These are phyloP conservation scores for Syngnathus acus DNA, from an alignment of 2,797 vertebrate genomes.

Conservation along the genomic window DNA sequence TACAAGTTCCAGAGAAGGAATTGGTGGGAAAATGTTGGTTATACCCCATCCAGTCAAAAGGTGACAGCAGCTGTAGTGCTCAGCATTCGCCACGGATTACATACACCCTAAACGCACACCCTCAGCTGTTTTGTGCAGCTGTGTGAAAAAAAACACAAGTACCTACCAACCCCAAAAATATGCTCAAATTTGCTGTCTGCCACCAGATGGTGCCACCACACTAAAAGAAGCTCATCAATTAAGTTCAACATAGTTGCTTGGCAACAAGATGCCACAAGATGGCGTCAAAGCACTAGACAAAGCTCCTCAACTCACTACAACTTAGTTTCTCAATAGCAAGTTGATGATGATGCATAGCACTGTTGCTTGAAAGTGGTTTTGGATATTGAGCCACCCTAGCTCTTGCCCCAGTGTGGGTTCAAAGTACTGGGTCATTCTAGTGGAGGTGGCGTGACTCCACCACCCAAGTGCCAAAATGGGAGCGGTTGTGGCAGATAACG, in stretches of 20 bases:
- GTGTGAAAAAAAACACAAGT: neutral
- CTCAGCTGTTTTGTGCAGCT: neutral
- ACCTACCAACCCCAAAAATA: too few relatives aligned
- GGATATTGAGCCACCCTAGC: too few relatives aligned
- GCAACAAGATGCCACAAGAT: too few relatives aligned
- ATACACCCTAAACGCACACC: neutral
- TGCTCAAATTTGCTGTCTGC: too few relatives aligned
- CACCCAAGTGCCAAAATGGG: neutral
- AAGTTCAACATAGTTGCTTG: too few relatives aligned
- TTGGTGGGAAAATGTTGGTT: conserved; percentile 3
- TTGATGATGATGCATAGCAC: neutral
- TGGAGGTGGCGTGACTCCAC: neutral
- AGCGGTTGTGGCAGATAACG: neutral
- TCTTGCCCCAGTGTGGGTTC: neutral
- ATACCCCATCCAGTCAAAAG: conserved; percentile 11
- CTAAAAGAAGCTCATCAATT: too few relatives aligned
- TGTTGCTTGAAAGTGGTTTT: too few relatives aligned
- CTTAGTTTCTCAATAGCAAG: too few relatives aligned
- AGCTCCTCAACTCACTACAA: too few relatives aligned
- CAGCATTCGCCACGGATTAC: neutral
- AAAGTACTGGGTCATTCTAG: neutral
- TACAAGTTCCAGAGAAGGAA: neutral
- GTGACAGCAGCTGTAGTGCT: conserved; percentile 9
- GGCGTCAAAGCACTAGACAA: too few relatives aligned
- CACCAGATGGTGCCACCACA: too few relatives aligned